A percentile compares a stretch with the other conserved stretches of the same genome.
Conservation (phyloP, 2,888 invertebrate genomes). For the Spodoptera picta region DNA sequence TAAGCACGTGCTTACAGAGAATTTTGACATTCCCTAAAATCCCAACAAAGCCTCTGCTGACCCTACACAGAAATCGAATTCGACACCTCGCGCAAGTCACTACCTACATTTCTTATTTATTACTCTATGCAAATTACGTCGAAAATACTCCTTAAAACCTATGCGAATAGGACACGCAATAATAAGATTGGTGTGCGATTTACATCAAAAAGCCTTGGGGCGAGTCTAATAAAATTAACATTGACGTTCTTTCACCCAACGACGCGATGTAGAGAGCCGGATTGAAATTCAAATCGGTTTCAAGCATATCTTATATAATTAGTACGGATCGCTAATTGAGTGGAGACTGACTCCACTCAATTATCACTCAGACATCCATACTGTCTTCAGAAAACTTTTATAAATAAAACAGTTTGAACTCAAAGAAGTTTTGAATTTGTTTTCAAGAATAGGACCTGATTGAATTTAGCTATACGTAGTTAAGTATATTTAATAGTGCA, state of each 20-base stretch:
- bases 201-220: constrained; percentile 77
- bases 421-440: constrained; percentile 17
- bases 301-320: constrained; percentile 83
- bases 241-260: constrained; percentile 74
- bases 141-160: constrained; percentile 5
- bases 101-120: constrained; percentile 3
- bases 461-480: background rate
- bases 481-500: too few relatives aligned
- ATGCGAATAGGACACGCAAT: constrained; percentile 32
- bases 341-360: too few relatives aligned
- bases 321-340: constrained; percentile 82
- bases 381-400: constrained; percentile 63
- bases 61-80: too few relatives aligned
- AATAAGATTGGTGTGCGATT: constrained; percentile 66
- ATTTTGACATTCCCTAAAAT: too few relatives aligned
- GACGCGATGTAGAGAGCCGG: constrained; percentile 68
- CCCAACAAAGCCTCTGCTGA: too few relatives aligned
- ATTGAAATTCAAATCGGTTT: constrained; percentile 87
- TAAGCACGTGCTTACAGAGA: too few relatives aligned
- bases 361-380: too few relatives aligned
- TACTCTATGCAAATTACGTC: constrained; percentile 6
- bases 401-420: constrained; percentile 49
- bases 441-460: constrained; percentile 45
- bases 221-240: constrained; percentile 82
- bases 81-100: too few relatives aligned